A percentile compares a stretch with the other conserved stretches of the same genome.
Conservation (phyloP, 2,113 vertebrate species). For the Nannospalax galili region DNA sequence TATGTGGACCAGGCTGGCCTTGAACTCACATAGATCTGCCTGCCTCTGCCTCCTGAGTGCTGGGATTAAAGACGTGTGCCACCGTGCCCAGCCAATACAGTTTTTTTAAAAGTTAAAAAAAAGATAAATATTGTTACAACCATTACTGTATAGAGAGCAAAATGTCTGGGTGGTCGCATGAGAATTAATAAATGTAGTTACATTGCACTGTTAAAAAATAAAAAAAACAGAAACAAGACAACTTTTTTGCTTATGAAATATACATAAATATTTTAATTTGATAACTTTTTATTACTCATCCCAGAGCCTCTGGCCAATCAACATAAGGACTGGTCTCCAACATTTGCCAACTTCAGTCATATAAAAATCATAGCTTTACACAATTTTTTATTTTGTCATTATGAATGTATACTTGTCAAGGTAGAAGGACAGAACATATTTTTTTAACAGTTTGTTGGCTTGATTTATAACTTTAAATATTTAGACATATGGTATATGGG, state of each 20-base stretch:
- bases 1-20: too few relatives aligned
- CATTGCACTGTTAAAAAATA: too few relatives aligned
- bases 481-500: slow-evolving; percentile 66
- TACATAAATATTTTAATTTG: not conserved
- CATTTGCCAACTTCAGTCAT: slow-evolving; percentile 60
- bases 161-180: too few relatives aligned
- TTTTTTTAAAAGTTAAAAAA: too few relatives aligned
- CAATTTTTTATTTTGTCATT: slow-evolving; percentile 64
- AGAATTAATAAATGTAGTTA: too few relatives aligned
- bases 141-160: too few relatives aligned
- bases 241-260: slow-evolving; percentile 1
- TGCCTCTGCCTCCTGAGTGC: too few relatives aligned
- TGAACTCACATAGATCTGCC: too few relatives aligned
- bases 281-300: slow-evolving; percentile 10
- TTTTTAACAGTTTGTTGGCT: slow-evolving; percentile 69
- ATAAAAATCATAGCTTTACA: slow-evolving; percentile 65
- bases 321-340: slow-evolving; percentile 55
- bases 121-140: too few relatives aligned
- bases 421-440: slow-evolving; percentile 60
- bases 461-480: slow-evolving; percentile 73
- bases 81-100: too few relatives aligned
- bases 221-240: not conserved
- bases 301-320: not conserved
- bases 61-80: too few relatives aligned
- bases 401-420: slow-evolving; percentile 66